Base-by-base conservation (phyloP, 1,140 invertebrate species). In the Drosophila kohkoa region DNA sequence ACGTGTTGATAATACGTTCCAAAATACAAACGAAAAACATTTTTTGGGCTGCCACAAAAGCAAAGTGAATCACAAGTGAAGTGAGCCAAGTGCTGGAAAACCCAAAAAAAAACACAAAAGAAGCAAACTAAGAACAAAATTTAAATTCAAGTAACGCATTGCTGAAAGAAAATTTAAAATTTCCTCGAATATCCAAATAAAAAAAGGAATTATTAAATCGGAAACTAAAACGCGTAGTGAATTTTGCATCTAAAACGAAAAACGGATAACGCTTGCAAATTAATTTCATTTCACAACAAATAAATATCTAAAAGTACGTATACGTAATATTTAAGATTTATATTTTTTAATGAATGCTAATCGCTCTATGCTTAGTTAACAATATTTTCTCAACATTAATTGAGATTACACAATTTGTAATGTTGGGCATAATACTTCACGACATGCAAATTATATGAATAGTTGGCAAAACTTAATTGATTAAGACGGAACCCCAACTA, bases 51-150 rank as follows among this genome's bases (percentile, higher is more conserved):
- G 65, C 48, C 65, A 38, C 49, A 35, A 49, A 72, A 62, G 43
- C 68, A 70, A 72, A 83, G 82, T 87, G 79, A 86, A 82, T 78
- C 75, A 78, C 77, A 75, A 87, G 73, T 88, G 67, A 69, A 89
- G 77, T 78, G 77, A 69, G 62, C 54, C 67, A 51, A 80, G 67
- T 71, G 77, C 74, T 85, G 75, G 71, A 73, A 79, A 66, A 75
- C 75, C 83, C 70, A 60, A 63, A 15, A 15, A 64, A 32, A 3
- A 7, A 2, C 30, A 32, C 7, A 38, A 38, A 38, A 25, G 20
- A 25, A 57, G 41, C 46, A 25, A 0, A 25, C 20, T 25, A 3
- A 30, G 25, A 54, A 43, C 11, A 63, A 51, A 66, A 20, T 16
- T 11, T n/a, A 25, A 70, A 57, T 59, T 20, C 48, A 72, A 49